Evolutionary conservation across 2,113 vertebrate species (phyloP), one percentile per base, ranked within the genome.

Genomic region (Pelecanoides urinatrix): DNA sequence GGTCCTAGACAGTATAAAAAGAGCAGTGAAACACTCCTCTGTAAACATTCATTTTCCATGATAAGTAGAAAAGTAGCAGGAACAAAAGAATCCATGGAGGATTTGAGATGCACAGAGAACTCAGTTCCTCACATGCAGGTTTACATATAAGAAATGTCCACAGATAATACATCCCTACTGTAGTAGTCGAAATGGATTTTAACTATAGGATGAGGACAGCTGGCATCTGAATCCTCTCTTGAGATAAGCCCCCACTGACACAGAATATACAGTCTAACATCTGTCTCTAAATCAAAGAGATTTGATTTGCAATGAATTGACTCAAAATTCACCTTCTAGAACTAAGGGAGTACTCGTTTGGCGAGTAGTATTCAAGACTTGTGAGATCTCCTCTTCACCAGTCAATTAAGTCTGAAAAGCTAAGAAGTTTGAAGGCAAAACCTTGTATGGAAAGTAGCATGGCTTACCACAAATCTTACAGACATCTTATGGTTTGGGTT

Each of bases 161-260:
- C 56, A 68, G 56, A 71, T 56, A 80, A 91, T 10, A 81, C 13
- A 84, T 30, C 34, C 27, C 29, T 30, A 56, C 34, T 65, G 23
- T 8, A 92, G 61, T 7, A 72, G 61, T 36, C 3, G 2, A 92
- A 94, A 63, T 61, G 47, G 77, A 78, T 94, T 95, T 94, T 44
- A 87, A 87, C 86, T 63, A 42, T 26, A 94, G 52, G 61, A 87
- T 6, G 1, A 86, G 55, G 42, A 86, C 94, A 96, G 89, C 89
- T 95, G 87, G 68, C 65, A 91, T 44, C 16, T 3, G 7, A 92
- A 94, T 92, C 81, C 38, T 92, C 45, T 59, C 49, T 74, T 61
- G n/a, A 65, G 91, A 92, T 96, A 96, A 96, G 56, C 61, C 65
- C 52, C 53, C 49, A 61, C 26, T 92, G 89, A 85, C 44, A 40